A percentile compares a stretch with the other conserved stretches of the same genome.
Evolutionary conservation across 2,113 vertebrate species (phyloP).

Genomic region (Siniperca knerii): DNA sequence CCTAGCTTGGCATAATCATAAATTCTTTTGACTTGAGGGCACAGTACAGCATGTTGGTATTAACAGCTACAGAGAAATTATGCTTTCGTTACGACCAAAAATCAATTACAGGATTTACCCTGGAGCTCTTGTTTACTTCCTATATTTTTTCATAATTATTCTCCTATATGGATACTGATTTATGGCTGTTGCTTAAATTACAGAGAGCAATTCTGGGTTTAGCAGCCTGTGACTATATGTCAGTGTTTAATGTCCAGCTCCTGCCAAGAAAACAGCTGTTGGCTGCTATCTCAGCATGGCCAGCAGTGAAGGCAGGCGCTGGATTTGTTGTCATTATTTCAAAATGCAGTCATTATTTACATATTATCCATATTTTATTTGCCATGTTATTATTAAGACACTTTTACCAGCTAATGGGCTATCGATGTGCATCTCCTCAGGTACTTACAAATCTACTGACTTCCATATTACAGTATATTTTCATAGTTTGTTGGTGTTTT

Average conservation of each 20-base stretch:
- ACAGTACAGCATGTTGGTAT: slow-evolving; percentile 10
- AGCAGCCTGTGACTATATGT: slow-evolving; percentile 33
- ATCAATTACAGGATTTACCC: slow-evolving; percentile 11
- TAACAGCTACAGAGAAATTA: slow-evolving; percentile 3
- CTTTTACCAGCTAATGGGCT: not conserved
- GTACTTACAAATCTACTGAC: not conserved
- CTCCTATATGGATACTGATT: not conserved
- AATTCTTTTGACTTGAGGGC: slow-evolving; percentile 20
- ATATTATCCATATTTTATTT: too few species aligned
- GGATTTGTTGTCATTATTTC: slow-evolving; percentile 24
- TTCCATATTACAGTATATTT: not conserved
- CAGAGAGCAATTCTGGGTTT: not conserved
- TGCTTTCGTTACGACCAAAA: slow-evolving; percentile 9
- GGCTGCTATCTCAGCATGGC: slow-evolving; percentile 35
- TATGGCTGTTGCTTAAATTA: slow-evolving; percentile 19
- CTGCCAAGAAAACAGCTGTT: slow-evolving; percentile 62
- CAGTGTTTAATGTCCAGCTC: slow-evolving; percentile 36
- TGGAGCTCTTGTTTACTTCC: slow-evolving; percentile 12
- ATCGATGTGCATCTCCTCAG: not conserved
- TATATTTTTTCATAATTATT: slow-evolving; percentile 15
- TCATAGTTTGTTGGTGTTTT: too few species aligned
- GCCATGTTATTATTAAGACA: too few species aligned
- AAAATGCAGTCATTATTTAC: too few species aligned
- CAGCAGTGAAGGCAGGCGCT: slow-evolving; percentile 9
- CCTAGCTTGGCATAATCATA: not conserved